Conservation (phyloP, 2,888 invertebrate genomes). For the Deilephila porcellus region DNA sequence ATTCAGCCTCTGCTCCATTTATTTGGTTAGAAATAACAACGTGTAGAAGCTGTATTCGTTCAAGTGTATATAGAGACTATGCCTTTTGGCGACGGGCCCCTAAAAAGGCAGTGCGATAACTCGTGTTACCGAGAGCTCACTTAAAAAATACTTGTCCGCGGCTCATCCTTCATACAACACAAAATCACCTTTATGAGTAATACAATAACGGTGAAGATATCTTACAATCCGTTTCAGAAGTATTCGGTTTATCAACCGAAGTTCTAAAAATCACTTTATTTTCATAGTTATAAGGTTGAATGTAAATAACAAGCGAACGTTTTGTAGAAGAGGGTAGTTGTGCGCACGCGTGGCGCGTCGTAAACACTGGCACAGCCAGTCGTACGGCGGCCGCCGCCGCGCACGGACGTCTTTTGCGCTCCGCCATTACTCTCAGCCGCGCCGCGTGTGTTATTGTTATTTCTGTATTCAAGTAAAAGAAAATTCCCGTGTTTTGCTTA, state of each 20-base stretch:
- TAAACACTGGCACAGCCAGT: slow-evolving; percentile 73
- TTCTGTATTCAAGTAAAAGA: slow-evolving; percentile 45
- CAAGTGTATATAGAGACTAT: neutral
- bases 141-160: slow-evolving; percentile 27
- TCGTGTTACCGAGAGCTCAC: slow-evolving; percentile 26
- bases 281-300: slow-evolving; percentile 39
- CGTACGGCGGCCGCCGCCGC: slow-evolving; percentile 61
- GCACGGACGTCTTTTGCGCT: slow-evolving; percentile 45
- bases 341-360: slow-evolving; percentile 70
- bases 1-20: no score
- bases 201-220: slow-evolving; percentile 43
- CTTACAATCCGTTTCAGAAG: slow-evolving; percentile 32
- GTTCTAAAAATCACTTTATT: slow-evolving; percentile 39
- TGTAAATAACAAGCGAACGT: slow-evolving; percentile 36
- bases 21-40: neutral
- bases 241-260: slow-evolving; percentile 32
- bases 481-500: slow-evolving; percentile 50
- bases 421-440: slow-evolving; percentile 35
- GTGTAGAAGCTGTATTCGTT: neutral
- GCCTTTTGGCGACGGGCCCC: slow-evolving; percentile 18
- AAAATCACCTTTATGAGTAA: slow-evolving; percentile 41
- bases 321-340: slow-evolving; percentile 59
- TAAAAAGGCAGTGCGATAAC: slow-evolving; percentile 30
- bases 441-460: slow-evolving; percentile 69
- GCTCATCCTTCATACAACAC: neutral